Percentiles rank a stretch among this genome's conserved stretches.
These are phyloP conservation scores for Sorex maritimensis DNA, from an alignment of 2,797 vertebrate species.

Conservation along the genomic window DNA sequence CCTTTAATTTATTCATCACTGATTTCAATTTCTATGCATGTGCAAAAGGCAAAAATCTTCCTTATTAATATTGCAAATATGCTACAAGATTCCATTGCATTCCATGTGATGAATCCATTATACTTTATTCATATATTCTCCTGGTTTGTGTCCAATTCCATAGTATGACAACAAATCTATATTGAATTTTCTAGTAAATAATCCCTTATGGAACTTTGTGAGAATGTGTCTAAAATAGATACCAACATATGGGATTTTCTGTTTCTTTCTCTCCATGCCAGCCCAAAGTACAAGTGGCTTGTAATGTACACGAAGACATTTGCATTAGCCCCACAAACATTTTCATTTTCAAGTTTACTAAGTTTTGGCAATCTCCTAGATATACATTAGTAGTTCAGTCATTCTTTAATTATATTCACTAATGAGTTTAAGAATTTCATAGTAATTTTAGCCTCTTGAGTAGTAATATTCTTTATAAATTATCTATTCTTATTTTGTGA, in stretches of 20 bases:
- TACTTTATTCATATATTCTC: not conserved
- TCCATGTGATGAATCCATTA: not conserved
- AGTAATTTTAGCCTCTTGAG: conserved; percentile 31
- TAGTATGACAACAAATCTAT: not conserved
- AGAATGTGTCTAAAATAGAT: not conserved
- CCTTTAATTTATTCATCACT: not conserved
- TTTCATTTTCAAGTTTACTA: not conserved
- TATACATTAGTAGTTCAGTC: not conserved
- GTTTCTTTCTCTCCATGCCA: not conserved
- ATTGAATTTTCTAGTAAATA: not conserved
- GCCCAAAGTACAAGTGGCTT: not conserved
- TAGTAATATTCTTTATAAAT: not conserved
- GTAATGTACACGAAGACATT: no score
- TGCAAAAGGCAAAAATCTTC: not conserved
- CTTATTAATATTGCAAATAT: not conserved
- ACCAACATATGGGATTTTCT: no score
- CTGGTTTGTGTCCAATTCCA: not conserved
- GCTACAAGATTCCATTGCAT: not conserved
- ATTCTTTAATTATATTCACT: conserved; percentile 10
- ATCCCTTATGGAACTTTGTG: not conserved
- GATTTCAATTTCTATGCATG: not conserved
- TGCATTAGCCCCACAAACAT: not conserved
- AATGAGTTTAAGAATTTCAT: conserved; percentile 41
- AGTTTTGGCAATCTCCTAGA: not conserved
- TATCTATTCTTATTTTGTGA: not conserved